Base-by-base conservation (phyloP, 2,113 vertebrate genomes). In the Fulica atra region DNA sequence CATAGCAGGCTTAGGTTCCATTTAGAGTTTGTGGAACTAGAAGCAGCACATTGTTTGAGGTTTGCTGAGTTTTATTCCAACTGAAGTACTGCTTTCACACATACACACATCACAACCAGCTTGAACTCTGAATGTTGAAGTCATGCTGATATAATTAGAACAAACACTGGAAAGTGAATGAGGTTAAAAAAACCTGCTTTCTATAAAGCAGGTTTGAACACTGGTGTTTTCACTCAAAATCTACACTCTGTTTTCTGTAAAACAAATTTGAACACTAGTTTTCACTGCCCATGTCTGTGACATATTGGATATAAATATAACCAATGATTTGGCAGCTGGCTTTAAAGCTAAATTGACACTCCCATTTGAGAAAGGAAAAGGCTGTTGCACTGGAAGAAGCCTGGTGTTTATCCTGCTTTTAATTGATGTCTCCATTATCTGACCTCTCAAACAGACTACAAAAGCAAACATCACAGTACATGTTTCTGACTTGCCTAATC, bases 361-460 rank as follows among this genome's bases (percentile, higher is more conserved):
- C 26, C 40, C 25, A 19, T 81, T 68, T 71, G 31, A 63, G 60
- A 92, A 83, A 93, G 56, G 29, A 60, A 94, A 83, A 78, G 23
- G 33, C 23, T 42, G 38, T 44, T 78, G 65, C 72, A 56, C 16
- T 89, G 72, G 46, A 92, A 88, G 36, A 68, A 71, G 29, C 69
- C 71, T 74, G 28, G 29, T 86, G 44, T 91, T 96, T 92, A 78
- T 66, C 44, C 60, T 87, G 72, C 51, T 93, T 81, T 89, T 88
- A 95, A 95, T 71, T 84, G 92, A 81, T 95, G 88, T 89, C 60
- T 86, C 80, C 53, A 71, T 92, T 95, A 95, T 68, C 65, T 53
- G 42, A 53, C 42, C 77, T 89, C 88, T 95, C 80, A 71, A 63
- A 95, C 78, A 81, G 61, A 56, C 86, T 82, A 56, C 29, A 69